Evolutionary conservation across 2,888 invertebrate genomes (phyloP).

Genomic region (Drosophila neonasuta): DNA sequence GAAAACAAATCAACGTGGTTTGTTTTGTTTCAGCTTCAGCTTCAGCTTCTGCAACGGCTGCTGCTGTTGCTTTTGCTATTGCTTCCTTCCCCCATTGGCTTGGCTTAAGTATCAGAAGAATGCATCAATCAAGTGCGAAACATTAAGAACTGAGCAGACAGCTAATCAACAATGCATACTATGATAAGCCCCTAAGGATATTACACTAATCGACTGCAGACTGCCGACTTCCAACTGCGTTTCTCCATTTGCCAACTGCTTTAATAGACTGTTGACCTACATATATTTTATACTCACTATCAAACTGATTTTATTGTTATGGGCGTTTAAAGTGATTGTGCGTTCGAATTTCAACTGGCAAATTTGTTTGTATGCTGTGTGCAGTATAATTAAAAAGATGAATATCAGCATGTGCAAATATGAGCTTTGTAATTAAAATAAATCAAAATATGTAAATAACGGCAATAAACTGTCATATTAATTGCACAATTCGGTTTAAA

Average conservation of each 20-base stretch:
- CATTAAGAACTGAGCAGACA: constrained; percentile 45
- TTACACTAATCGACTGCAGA: constrained; percentile 54
- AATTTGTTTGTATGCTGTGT: not conserved
- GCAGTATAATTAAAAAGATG: constrained; percentile 8
- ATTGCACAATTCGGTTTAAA: constrained; percentile 26
- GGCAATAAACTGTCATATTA: constrained; percentile 47
- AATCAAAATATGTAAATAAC: constrained; percentile 37
- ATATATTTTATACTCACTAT: not conserved
- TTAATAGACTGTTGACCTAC: constrained; percentile 12
- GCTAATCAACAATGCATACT: constrained; percentile 37
- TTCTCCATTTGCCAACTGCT: constrained; percentile 5
- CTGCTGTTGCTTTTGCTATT: constrained; percentile 2
- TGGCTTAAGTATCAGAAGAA: constrained; percentile 32
- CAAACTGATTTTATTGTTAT: constrained; percentile 1
- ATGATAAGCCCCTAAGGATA: constrained; percentile 51
- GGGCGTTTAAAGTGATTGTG: not conserved
- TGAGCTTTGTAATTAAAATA: constrained; percentile 39
- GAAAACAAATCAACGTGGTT: constrained; percentile 58
- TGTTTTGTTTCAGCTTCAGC: constrained; percentile 16
- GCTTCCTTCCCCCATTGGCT: not conserved
- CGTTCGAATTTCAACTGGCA: not conserved
- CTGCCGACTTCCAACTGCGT: constrained; percentile 9
- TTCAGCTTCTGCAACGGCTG: constrained; percentile 19
- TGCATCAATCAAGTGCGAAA: constrained; percentile 63
- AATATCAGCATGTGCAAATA: constrained; percentile 15